Percentiles rank a stretch among this genome's conserved stretches.
Conservation (phyloP, 2,888 invertebrate genomes). For the Amphiduros pacificus region DNA sequence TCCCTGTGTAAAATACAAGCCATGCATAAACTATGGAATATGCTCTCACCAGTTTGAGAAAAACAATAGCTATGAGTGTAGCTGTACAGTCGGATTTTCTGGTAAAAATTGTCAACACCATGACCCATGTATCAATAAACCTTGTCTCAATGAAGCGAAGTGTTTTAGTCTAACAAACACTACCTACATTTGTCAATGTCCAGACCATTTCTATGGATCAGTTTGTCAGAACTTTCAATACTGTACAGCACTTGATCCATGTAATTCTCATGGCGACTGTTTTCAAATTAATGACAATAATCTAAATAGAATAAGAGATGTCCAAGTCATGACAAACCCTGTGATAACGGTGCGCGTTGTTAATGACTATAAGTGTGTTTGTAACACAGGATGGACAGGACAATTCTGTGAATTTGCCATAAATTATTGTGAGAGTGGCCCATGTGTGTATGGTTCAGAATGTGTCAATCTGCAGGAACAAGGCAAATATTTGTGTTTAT, state of each 20-base stretch:
- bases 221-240: slow-evolving; percentile 41
- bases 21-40: slow-evolving; percentile 29
- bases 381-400: no score
- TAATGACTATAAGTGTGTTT: no score
- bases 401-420: slow-evolving; percentile 57
- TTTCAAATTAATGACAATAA: no score
- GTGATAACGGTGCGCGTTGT: no score
- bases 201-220: slow-evolving; percentile 26
- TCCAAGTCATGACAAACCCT: no score
- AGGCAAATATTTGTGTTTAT: slow-evolving; percentile 50
- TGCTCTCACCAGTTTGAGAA: slow-evolving; percentile 35
- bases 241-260: slow-evolving; percentile 34
- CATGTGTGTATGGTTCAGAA: no score
- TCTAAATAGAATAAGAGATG: no score
- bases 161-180: slow-evolving; percentile 29
- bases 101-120: slow-evolving; percentile 27
- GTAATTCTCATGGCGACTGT: no score
- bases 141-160: slow-evolving; percentile 30
- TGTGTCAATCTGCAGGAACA: no score
- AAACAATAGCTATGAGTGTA: slow-evolving; percentile 20
- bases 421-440: slow-evolving; percentile 32
- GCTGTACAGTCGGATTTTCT: slow-evolving; percentile 27
- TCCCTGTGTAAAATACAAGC: slow-evolving; percentile 28
- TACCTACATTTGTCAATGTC: slow-evolving; percentile 34
- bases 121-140: slow-evolving; percentile 28